Conservation (phyloP, 2,113 vertebrate species). For the Poeciliopsis prolifica region DNA sequence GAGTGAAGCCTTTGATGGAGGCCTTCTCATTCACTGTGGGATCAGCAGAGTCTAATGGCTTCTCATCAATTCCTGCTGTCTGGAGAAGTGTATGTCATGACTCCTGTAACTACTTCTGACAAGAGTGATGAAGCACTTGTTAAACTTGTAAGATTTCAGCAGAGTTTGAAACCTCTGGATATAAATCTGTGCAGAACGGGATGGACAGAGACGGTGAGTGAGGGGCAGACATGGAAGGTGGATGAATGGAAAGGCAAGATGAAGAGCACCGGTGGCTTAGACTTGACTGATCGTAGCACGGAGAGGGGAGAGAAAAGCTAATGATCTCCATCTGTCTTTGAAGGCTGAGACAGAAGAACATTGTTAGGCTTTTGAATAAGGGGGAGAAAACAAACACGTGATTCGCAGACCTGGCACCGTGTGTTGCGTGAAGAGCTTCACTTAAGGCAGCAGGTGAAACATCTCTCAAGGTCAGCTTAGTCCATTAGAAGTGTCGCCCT, state of each 20-base stretch:
- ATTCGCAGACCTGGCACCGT: slow-evolving; percentile 55
- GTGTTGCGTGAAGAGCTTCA: slow-evolving; percentile 47
- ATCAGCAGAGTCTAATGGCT: slow-evolving; percentile 63
- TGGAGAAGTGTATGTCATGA: slow-evolving; percentile 70
- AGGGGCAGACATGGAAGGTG: slow-evolving; percentile 29
- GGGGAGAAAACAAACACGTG: slow-evolving; percentile 63
- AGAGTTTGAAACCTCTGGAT: slow-evolving; percentile 68
- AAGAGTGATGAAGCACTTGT: slow-evolving; percentile 74
- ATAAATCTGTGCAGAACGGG: slow-evolving; percentile 65
- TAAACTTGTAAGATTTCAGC: slow-evolving; percentile 70
- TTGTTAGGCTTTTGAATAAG: slow-evolving; percentile 62
- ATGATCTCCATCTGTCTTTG: slow-evolving; percentile 75
- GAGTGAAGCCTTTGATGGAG: slow-evolving; percentile 35
- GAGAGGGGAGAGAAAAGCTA: slow-evolving; percentile 49
- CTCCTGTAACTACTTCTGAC: slow-evolving; percentile 74
- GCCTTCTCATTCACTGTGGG: slow-evolving; percentile 44
- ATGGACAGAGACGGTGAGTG: slow-evolving; percentile 44
- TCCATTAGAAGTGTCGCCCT: slow-evolving; percentile 37
- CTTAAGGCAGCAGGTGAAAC: slow-evolving; percentile 51
- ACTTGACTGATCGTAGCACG: slow-evolving; percentile 46
- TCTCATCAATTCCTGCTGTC: slow-evolving; percentile 72
- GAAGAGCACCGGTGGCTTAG: slow-evolving; percentile 49
- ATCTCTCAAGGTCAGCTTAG: slow-evolving; percentile 35
- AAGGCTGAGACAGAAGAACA: slow-evolving; percentile 50
- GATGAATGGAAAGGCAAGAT: slow-evolving; percentile 41